Base-by-base conservation (phyloP, 1,140 invertebrate species). In the Ooceraea biroi region DNA sequence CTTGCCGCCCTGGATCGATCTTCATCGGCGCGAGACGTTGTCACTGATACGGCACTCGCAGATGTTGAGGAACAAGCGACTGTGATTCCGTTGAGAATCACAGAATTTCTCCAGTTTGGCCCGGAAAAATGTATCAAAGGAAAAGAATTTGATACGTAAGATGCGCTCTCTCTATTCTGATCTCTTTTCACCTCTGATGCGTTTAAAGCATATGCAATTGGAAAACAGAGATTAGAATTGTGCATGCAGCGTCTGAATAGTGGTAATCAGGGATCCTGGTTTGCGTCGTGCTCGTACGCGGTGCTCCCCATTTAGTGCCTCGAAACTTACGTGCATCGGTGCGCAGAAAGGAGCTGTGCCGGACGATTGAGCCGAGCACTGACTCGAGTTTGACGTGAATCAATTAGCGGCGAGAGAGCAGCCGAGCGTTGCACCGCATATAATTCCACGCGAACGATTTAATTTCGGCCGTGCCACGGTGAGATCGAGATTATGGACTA, bases 381-480 rank as follows among this genome's bases (percentile, higher is more conserved):
- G 69, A 78, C 30, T 78, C 41, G 11, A 46, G 50, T 80, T 71
- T 69, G 65, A 69, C 52, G 76, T 71, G 63, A 80, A 80, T 80
- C 65, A 80, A 80, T 80, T 80, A 80, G 50, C 36, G 17, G 76
- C 17, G 65, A 71, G 44, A n/a, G 52, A 44, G 76, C 76, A 80
- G 50, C 50, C 76, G 65, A 69, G 76, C 63, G 63, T 80, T 69
- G 65, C 50, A 57, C 36, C 27, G 65, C 50, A 36, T 44, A 55
- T 76, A 80, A 80, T 80, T 80, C 76, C 76, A 57, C 76, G 27
- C 65, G 65, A 80, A 71, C 52, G 76, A 80, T 80, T 80, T 80
- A 69, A 80, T 80, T 80, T 80, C 52, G 76, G 52, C 2, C 65
- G 52, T 36, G 76, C 55, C 22, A 61, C 48, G 52, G 36, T 30